Evolutionary conservation across 1,140 invertebrate species (phyloP), one percentile per base, ranked within the genome.

Genomic region (Sitodiplosis mosellana): DNA sequence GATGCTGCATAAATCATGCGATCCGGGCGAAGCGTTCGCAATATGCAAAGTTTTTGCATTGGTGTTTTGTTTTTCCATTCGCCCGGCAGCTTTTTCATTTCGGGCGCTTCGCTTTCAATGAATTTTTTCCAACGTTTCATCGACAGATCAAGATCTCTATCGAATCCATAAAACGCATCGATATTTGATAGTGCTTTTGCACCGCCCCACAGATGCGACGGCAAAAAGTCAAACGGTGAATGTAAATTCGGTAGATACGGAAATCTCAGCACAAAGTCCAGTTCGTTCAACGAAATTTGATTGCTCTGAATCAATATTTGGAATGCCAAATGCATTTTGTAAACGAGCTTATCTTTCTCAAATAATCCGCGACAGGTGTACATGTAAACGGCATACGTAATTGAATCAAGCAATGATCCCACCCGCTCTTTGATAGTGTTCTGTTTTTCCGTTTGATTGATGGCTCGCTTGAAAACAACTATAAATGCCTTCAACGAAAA

Each of bases 401-500:
- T 91, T 55, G 76, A 83, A 53, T 94, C 87, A 46, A 93, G 81
- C 7, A 96, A 67, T 61, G 84, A 82, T 0, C 61, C 49, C 1
- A 95, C 86, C 27, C 90, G 64, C n/a, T 73, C 67, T 44, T 75
- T 72, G 0, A 92, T 66, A 1, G 69, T 72, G 14, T 90, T 81
- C 2, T 76, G 71, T 3, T 70, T 60, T 34, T 76, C 72, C 0
- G 88, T 79, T 50, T 69, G 73, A 18, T 73, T 68, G 45, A 96
- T 80, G 1, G 90, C 87, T 56, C 87, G 87, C 55, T 83, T 81
- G 66, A 96, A 96, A 1, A 95, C 89, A 2, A 87, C 80, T 54
- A 80, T 91, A 66, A 93, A 95, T 0, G 91, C 87, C 67, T 95
- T 94, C 27, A 97, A 61, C 0, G 90, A 95, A 69, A 96, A 97